Evolutionary conservation across 2,797 vertebrate genomes (phyloP).

Genomic region (Hippopotamyrus pictus): DNA sequence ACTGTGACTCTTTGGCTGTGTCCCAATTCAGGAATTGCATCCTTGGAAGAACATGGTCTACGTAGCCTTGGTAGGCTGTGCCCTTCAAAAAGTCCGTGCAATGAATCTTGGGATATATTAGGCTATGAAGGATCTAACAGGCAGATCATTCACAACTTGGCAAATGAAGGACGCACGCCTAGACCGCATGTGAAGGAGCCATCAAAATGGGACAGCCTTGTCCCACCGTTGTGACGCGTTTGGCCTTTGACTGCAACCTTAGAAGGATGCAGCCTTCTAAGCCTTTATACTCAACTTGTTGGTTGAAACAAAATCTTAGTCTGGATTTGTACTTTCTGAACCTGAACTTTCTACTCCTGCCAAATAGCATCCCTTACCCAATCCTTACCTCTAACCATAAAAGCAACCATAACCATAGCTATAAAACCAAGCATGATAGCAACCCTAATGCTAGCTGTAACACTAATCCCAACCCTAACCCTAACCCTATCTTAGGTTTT

Average conservation of each 20-base stretch:
- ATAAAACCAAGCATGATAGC: not conserved
- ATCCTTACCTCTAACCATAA: not conserved
- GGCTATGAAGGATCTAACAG: not conserved
- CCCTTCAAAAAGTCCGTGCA: not conserved
- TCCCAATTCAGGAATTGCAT: not conserved
- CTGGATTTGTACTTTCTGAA: not conserved
- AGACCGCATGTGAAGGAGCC: not conserved
- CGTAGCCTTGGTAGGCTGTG: not conserved
- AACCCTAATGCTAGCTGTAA: not conserved
- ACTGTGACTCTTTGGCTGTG: not conserved
- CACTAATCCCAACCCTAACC: not conserved
- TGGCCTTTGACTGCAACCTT: not conserved
- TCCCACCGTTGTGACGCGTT: not conserved
- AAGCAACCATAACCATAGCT: not conserved
- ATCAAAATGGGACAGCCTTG: not conserved
- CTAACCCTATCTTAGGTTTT: not conserved
- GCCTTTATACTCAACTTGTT: not conserved
- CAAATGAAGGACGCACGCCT: not conserved
- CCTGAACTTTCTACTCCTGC: not conserved
- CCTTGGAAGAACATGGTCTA: not conserved
- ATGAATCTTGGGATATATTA: not conserved
- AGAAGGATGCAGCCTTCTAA: not conserved
- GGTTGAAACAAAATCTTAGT: not conserved
- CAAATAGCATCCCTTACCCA: not conserved
- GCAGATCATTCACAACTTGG: not conserved